Evolutionary conservation across 2,888 invertebrate genomes (phyloP).

Genomic region (Orthosia cruda): DNA sequence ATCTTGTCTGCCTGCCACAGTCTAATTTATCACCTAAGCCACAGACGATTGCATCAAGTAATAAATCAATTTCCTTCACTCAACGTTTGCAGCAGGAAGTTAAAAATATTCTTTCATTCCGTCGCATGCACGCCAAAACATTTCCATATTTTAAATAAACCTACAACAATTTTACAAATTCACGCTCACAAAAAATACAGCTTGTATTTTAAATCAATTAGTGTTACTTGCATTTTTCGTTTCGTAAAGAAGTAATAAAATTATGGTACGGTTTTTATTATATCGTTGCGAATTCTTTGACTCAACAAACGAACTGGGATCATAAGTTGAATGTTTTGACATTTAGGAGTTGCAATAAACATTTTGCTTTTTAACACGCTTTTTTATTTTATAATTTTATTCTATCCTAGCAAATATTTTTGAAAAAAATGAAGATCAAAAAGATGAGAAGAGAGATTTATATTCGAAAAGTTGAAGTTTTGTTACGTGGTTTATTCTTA

Average conservation of each 20-base stretch:
- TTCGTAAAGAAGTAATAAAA: slow-evolving; percentile 54
- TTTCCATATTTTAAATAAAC: slow-evolving; percentile 52
- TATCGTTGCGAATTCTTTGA: slow-evolving; percentile 43
- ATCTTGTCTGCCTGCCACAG: slow-evolving; percentile 19
- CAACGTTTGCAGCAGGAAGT: slow-evolving; percentile 17
- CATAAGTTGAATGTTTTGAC: slow-evolving; percentile 47
- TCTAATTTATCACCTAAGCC: slow-evolving; percentile 34
- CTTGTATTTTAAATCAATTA: slow-evolving; percentile 49
- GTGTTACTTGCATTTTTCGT: slow-evolving; percentile 41
- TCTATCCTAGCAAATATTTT: too few species aligned
- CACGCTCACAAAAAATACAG: slow-evolving; percentile 27
- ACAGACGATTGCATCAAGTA: slow-evolving; percentile 45
- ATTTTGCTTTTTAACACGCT: slow-evolving; percentile 25
- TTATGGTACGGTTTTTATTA: slow-evolving; percentile 38
- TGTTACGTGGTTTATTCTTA: neutral
- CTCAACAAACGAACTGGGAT: slow-evolving; percentile 23
- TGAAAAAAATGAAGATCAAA: too few species aligned
- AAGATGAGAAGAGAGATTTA: too few species aligned
- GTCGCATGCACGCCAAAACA: slow-evolving; percentile 32
- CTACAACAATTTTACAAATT: slow-evolving; percentile 19
- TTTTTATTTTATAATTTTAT: neutral
- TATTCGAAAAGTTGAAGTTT: too few species aligned
- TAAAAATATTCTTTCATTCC: slow-evolving; percentile 27
- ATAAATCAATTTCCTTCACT: slow-evolving; percentile 44
- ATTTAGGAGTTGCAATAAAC: slow-evolving; percentile 39